Base-by-base conservation (phyloP, 2,797 vertebrate species). In the Anniella stebbinsi region DNA sequence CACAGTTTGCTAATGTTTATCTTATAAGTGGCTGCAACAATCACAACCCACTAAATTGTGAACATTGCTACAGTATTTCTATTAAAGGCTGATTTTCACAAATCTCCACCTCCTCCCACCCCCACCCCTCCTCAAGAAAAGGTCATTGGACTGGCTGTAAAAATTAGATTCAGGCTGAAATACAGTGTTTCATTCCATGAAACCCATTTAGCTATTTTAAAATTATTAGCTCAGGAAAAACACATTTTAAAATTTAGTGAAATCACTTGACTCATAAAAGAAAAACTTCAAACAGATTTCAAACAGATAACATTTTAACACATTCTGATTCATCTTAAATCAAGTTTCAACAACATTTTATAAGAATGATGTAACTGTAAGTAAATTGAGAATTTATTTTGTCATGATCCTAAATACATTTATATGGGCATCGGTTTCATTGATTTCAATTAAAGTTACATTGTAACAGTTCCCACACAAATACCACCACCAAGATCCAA, bases 31-130 rank as follows among this genome's bases (percentile, higher is more conserved):
- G 23, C 77, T 41, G 28, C 25, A 57, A 36, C 2, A 93, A 3
- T 2, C 21, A 87, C 4, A 41, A 25, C 57, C 8, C 5, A 80
- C 41, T 94, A 75, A 92, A 94, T 90, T 36, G 17, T 85, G 70
- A 85, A 70, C 75, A 83, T 86, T 89, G 76, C 57, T 48, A 85
- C 33, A 84, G 48, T 38, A 86, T 38, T 25, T 92, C 92, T 91
- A 94, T 88, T 89, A 92, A 67, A 89, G 3, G 77, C 17, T 94
- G 77, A 93, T 91, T 94, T 94, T 87, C 76, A 88, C 91, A 93
- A 93, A 94, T 89, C 7, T 23, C 18, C 66, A 77, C 17, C 60
- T 87, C 21, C 30, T 88, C 84, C 88, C 70, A 73, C 45, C 87
- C 90, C 72, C 83, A 87, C 51, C 63, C 48, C 54, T 66, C 11